These are phyloP conservation scores for Scaptomyza hsui DNA, from an alignment of 1,140 invertebrate genomes.

Conservation along the genomic window DNA sequence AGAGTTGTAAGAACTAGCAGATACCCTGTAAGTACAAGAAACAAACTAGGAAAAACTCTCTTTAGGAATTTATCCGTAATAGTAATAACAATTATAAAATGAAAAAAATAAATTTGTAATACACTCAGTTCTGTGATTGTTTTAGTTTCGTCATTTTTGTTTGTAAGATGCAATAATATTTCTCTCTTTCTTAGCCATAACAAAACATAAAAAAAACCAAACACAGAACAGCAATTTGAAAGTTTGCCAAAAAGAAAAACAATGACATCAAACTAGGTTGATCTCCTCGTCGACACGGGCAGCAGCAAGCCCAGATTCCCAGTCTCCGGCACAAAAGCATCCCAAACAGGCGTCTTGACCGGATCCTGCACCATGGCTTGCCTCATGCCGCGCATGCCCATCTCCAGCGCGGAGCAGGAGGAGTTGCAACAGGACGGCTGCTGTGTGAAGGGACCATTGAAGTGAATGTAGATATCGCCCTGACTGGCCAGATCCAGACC, in stretches of 20 bases:
- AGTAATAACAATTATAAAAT: background rate
- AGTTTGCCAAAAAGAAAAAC: constrained; percentile 9
- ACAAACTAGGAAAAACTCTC: no score
- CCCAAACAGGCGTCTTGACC: constrained; percentile 44
- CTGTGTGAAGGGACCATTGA: constrained; percentile 65
- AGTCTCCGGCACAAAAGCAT: constrained; percentile 57
- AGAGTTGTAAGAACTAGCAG: constrained; percentile 1
- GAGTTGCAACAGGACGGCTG: constrained; percentile 48
- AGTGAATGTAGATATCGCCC: constrained; percentile 69
- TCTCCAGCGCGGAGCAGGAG: constrained; percentile 52
- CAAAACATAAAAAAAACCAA: constrained; percentile 9
- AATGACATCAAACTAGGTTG: constrained; percentile 29
- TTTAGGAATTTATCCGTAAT: background rate
- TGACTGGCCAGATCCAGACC: constrained; percentile 60
- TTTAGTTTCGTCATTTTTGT: constrained; percentile 11
- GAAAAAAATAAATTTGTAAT: constrained; percentile 4
- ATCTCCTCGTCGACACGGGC: constrained; percentile 9
- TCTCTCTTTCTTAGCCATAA: background rate
- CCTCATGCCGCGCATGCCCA: constrained; percentile 67
- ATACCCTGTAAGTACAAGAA: background rate
- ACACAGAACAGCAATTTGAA: constrained; percentile 36
- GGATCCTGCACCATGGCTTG: constrained; percentile 54
- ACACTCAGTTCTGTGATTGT: constrained; percentile 20
- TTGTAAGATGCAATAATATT: background rate
- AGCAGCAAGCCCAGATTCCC: constrained; percentile 48